Base-by-base conservation (phyloP, 2,888 invertebrate species). In the Nomada flava region DNA sequence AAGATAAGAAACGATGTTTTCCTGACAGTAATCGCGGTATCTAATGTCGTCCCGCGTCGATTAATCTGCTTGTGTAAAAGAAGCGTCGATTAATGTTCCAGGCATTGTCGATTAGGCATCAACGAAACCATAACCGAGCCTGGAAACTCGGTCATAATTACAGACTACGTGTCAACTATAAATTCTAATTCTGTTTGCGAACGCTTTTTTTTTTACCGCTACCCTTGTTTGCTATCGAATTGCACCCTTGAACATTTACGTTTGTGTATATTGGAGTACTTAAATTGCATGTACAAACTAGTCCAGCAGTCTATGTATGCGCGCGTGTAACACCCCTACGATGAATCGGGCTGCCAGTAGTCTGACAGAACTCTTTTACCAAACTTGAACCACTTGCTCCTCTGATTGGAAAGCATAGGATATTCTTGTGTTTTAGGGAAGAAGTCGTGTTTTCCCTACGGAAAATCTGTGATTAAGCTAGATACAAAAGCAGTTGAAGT, bases 151-250 rank as follows among this genome's bases (percentile, higher is more conserved):
- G 9, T 11, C 13, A 20, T 77, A 77, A 86, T 86, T 79, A 77
- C 20, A 42, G 55, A 36, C 59, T 36, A 20, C 36, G 59, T 53
- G 76, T 71, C 76, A 74, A 52, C 55, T 13, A 36, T 11, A 23
- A 20, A 26, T 36, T 63, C 26, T 80, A 77, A 73, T 73, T 73
- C 64, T 76, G 63, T 84, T 86, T 82, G 42, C 50, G 42, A 55
- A 29, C 20, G 59, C 67, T 23, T 20, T 59, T 77, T 59, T 76
- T 63, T 80, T 76, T 79, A 80, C 83, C 81, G 29, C 55, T 2
- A 9, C 44, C 36, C 53, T 83, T 86, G 88, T 88, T 84, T 76
- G 44, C 36, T 76, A 53, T 85, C 76, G 62, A 83, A 79, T 42
- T 88, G 77, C 75, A 80, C 79, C 73, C 18, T 44, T 55, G 7